These are phyloP conservation scores for Coregonus sp. DNA, from an alignment of 2,797 vertebrate species.

Conservation along the genomic window DNA sequence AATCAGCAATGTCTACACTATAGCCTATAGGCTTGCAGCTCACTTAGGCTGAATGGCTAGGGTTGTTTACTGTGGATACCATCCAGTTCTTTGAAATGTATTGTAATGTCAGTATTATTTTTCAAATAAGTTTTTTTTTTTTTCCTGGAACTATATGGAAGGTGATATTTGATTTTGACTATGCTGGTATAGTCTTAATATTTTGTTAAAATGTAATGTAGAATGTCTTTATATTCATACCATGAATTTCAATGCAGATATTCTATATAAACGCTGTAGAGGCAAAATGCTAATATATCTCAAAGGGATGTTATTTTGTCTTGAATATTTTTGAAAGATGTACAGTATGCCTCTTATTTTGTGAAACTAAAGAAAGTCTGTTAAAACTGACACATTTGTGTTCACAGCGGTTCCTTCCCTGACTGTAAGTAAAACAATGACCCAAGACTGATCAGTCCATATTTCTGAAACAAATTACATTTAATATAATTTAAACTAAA, in stretches of 20 bases:
- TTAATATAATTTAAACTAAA: neutral
- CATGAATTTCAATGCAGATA: constrained; percentile 58
- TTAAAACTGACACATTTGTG: neutral
- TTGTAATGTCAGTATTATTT: constrained; percentile 42
- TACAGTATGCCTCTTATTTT: constrained; percentile 20
- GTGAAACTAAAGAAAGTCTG: constrained; percentile 55
- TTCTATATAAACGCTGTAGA: constrained; percentile 70
- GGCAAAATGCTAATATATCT: constrained; percentile 83
- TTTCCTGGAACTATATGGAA: constrained; percentile 35
- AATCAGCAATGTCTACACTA: constrained; percentile 26
- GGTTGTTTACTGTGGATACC: neutral
- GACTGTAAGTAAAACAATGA: neutral
- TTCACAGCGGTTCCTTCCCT: neutral
- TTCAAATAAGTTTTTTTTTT: constrained; percentile 18
- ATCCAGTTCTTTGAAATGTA: constrained; percentile 19
- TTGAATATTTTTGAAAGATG: constrained; percentile 52
- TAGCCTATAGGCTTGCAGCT: constrained; percentile 4
- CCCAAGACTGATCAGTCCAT: neutral
- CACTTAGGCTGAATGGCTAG: neutral
- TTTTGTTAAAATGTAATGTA: constrained; percentile 49
- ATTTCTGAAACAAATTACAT: neutral
- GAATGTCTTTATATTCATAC: constrained; percentile 33
- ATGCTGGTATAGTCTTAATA: constrained; percentile 78
- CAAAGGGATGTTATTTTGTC: constrained; percentile 62
- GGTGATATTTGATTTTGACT: constrained; percentile 63